These are phyloP conservation scores for Lissocephala sabroskyi DNA, from an alignment of 2,888 invertebrate genomes.

Conservation along the genomic window DNA sequence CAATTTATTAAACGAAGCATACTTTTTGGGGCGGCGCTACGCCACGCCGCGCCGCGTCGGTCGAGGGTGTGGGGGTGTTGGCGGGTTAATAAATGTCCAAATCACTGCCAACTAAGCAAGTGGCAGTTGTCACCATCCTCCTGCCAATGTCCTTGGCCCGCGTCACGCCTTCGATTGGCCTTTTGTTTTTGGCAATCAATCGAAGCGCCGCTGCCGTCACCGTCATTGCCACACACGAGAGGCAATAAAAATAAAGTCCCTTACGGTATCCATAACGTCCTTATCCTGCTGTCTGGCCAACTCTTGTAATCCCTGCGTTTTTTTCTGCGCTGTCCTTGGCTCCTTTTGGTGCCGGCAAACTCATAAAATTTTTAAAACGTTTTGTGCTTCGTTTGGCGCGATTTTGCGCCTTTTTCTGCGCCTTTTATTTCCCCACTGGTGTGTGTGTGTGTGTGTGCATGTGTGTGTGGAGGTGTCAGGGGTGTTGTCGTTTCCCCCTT, in stretches of 20 bases:
- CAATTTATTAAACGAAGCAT: slow-evolving; percentile 64
- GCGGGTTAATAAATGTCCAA: slow-evolving; percentile 51
- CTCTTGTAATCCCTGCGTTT: no score
- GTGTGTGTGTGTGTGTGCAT: slow-evolving; percentile 10
- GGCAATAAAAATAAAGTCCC: no score
- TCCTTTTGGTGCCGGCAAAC: slow-evolving; percentile 11
- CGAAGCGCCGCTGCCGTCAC: no score
- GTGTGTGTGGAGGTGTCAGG: slow-evolving; percentile 48
- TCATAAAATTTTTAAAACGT: slow-evolving; percentile 61
- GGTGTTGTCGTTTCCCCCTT: slow-evolving; percentile 49
- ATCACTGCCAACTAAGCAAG: slow-evolving; percentile 9
- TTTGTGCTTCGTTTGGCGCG: slow-evolving; percentile 20
- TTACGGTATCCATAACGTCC: no score
- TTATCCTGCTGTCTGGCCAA: no score
- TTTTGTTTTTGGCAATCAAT: no score
- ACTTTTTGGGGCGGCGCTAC: slow-evolving; percentile 18
- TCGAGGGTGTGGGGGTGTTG: slow-evolving; percentile 7
- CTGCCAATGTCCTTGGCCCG: no score
- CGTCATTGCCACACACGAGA: no score
- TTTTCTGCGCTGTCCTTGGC: not conserved
- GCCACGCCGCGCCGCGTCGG: no score
- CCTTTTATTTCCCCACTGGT: slow-evolving; percentile 46
- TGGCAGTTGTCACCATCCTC: no score
- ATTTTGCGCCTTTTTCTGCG: slow-evolving; percentile 13
- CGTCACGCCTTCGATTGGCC: no score